Base-by-base conservation (phyloP, 2,888 invertebrate species). In the Brachypalpus laphriformis region DNA sequence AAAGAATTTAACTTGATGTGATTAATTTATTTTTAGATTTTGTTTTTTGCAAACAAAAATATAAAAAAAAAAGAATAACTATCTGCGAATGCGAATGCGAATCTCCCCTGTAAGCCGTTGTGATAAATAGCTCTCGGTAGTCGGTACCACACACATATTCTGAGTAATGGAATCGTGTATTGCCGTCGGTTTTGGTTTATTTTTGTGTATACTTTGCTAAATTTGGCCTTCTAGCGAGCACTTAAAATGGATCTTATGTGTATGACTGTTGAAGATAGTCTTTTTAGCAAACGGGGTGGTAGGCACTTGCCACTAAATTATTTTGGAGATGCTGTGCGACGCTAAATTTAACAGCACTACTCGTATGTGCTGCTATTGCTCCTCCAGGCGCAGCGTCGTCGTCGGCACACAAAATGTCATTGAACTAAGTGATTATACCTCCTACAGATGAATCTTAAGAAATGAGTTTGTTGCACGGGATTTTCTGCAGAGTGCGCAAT, bases 11-110 rank as follows among this genome's bases (percentile, higher is more conserved):
- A 81, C 37, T 70, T 37, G 51, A 61, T 61, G 83, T 59, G 66
- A 76, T 85, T 59, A 71, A 81, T 18, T 71, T 85, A 85, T 85
- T 85, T 85, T 81, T 85, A 85, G 85, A 75, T 16, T 28, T n/a
- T 28, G 7, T 34, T 34, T 34, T 82, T 77, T 72, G 49, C 61
- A 61, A 61, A 71, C 18, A 28, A 25, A n/a, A 7, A 47, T 31
- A 18, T 37, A 18, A 34, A 20, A 16, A 49, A 18, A 34, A 20
- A 16, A 65, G 45, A 66, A 54, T 34, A 31, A 51, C 49, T 59
- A 80, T 72, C 63, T 65, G 71, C 4, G 57, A 31, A 31, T 31
- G 25, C 25, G 25, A 25, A 25, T 59, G 74, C 68, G 63, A 65
- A 74, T 49, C 61, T 68, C 28, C n/a, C 34, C 8, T n/a, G 66